phyloP scores from a whole-genome alignment of 2,797 vertebrate genomes.

The Mycteria americana region DNA sequence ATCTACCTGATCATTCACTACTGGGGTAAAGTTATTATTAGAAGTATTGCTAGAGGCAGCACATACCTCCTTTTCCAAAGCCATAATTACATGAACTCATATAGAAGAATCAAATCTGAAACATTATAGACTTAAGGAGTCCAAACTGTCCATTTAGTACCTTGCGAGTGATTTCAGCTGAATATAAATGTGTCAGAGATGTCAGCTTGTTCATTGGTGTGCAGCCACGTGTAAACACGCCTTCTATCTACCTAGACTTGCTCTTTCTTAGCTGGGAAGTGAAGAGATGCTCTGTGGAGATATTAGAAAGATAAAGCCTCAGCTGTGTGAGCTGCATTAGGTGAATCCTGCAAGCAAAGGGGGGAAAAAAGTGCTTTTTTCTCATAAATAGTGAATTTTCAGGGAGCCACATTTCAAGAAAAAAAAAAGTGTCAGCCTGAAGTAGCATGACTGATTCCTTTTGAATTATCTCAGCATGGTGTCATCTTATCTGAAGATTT shows the following conservation, averaged over 20 bases:
- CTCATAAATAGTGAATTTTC: neutral
- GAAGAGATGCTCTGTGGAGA: neutral
- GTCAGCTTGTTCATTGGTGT: neutral
- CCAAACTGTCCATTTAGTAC: neutral
- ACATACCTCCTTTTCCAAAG: neutral
- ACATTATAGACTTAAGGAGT: neutral
- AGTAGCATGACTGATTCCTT: slow-evolving; percentile 7
- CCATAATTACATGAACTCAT: neutral
- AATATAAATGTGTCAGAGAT: neutral
- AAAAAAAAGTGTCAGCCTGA: neutral
- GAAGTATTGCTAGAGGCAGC: neutral
- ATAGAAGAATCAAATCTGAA: neutral
- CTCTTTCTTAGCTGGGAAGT: neutral
- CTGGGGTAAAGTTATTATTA: neutral
- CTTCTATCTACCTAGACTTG: neutral
- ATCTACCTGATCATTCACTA: neutral
- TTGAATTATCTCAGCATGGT: slow-evolving; percentile 33
- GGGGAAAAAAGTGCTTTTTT: neutral
- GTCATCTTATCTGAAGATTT: slow-evolving; percentile 17
- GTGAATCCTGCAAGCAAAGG: neutral
- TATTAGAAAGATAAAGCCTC: neutral
- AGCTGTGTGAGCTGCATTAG: too few species aligned
- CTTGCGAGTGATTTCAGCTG: neutral
- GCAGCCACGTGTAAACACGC: neutral
- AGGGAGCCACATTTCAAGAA: neutral